These are phyloP conservation scores for Squalus acanthias DNA, from an alignment of 2,797 vertebrate genomes.

Conservation along the genomic window DNA sequence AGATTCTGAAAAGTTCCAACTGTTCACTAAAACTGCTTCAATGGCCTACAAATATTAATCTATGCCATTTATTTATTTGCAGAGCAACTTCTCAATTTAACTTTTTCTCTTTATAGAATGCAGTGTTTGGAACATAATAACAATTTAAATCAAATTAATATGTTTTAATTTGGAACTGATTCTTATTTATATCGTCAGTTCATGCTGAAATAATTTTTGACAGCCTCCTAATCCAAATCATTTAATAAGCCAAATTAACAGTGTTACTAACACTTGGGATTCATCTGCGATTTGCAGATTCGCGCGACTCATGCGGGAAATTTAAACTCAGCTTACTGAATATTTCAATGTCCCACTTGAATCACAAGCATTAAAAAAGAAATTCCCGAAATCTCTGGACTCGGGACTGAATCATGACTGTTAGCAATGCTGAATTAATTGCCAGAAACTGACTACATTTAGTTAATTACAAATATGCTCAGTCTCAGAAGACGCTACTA, in stretches of 20 bases:
- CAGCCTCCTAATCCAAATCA: background rate
- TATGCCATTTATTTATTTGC: background rate
- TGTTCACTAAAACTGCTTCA: background rate
- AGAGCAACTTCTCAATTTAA: background rate
- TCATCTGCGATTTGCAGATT: background rate
- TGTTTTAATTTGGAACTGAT: background rate
- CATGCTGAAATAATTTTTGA: background rate
- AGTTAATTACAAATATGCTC: background rate
- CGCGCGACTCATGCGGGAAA: background rate
- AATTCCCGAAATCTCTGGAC: background rate
- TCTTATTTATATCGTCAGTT: background rate
- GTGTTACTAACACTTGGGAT: background rate
- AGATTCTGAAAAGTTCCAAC: background rate
- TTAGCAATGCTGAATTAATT: background rate
- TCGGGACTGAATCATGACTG: background rate
- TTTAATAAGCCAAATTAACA: background rate
- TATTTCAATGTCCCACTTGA: background rate
- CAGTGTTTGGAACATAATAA: background rate
- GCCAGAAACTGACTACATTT: background rate
- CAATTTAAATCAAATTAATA: background rate
- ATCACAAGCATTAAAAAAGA: background rate
- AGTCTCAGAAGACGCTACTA: background rate
- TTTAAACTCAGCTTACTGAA: background rate
- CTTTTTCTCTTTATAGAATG: background rate
- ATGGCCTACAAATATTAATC: background rate